Evolutionary conservation across 2,888 invertebrate genomes (phyloP).

Genomic region (Tetranychus piercei): DNA sequence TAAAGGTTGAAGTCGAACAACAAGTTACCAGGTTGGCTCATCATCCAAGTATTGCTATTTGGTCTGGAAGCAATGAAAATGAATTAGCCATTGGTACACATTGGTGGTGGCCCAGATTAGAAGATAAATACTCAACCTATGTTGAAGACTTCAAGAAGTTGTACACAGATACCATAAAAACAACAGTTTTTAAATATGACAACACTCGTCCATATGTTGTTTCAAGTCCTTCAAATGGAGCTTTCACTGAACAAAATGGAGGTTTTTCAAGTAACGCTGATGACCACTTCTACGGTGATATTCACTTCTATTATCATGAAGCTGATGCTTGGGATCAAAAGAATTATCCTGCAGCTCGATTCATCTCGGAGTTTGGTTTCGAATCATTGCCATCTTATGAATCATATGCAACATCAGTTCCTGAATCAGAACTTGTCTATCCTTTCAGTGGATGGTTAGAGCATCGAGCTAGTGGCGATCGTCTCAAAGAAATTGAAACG

Average conservation of each 20-base stretch:
- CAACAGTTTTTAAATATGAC: conserved; percentile 45
- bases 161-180: conserved; percentile 56
- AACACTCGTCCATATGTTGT: conserved; percentile 49
- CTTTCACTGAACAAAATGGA: conserved; percentile 49
- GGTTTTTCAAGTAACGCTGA: conserved; percentile 60
- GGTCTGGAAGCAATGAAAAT: conserved; percentile 87
- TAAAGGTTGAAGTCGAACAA: conserved; percentile 54
- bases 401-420: conserved; percentile 44
- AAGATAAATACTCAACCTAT: conserved; percentile 35
- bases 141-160: conserved; percentile 59
- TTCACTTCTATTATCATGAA: conserved; percentile 56
- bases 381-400: conserved; percentile 64
- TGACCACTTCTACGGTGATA: conserved; percentile 60
- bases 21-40: conserved; percentile 61
- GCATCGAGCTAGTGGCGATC: conserved; percentile 52
- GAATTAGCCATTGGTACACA: conserved; percentile 61
- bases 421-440: conserved; percentile 32
- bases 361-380: conserved; percentile 87
- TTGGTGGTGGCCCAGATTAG: conserved; percentile 45
- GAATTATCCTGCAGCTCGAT: conserved; percentile 60
- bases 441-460: conserved; percentile 36
- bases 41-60: conserved; percentile 68
- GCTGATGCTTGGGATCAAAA: conserved; percentile 59
- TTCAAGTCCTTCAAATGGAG: conserved; percentile 81
- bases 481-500: conserved; percentile 18